These are phyloP conservation scores for Macaca fascicularis DNA, from an alignment of 2,113 vertebrate genomes.

Conservation along the genomic window DNA sequence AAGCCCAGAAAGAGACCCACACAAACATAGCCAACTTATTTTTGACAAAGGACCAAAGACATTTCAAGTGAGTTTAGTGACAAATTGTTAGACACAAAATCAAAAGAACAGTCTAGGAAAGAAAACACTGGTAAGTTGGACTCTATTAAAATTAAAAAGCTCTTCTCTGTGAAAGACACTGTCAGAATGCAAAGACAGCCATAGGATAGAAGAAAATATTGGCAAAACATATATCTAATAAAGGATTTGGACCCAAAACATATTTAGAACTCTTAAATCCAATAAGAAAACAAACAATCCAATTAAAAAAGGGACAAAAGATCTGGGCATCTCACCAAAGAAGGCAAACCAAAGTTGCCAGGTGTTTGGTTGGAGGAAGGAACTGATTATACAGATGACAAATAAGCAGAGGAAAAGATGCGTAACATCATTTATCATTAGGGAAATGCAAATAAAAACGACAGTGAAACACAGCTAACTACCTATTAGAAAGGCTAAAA, in stretches of 20 bases:
- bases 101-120: not conserved
- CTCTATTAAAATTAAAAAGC: not conserved
- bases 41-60: not conserved
- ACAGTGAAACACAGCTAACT: too few relatives aligned
- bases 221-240: too few relatives aligned
- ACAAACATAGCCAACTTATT: not conserved
- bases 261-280: not conserved
- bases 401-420: too few relatives aligned
- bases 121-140: not conserved
- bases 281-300: not conserved
- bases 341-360: not conserved
- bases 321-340: not conserved
- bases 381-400: too few relatives aligned
- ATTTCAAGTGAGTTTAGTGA: not conserved
- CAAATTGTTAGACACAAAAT: not conserved
- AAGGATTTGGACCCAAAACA: not conserved
- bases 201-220: too few relatives aligned
- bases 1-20: not conserved
- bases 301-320: not conserved
- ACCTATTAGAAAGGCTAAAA: too few relatives aligned
- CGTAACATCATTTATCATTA: too few relatives aligned
- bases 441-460: too few relatives aligned
- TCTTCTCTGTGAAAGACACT: not conserved
- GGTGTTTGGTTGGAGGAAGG: too few relatives aligned
- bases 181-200: not conserved